Evolutionary conservation across 1,140 invertebrate genomes (phyloP).

Genomic region (Aethina tumida): DNA sequence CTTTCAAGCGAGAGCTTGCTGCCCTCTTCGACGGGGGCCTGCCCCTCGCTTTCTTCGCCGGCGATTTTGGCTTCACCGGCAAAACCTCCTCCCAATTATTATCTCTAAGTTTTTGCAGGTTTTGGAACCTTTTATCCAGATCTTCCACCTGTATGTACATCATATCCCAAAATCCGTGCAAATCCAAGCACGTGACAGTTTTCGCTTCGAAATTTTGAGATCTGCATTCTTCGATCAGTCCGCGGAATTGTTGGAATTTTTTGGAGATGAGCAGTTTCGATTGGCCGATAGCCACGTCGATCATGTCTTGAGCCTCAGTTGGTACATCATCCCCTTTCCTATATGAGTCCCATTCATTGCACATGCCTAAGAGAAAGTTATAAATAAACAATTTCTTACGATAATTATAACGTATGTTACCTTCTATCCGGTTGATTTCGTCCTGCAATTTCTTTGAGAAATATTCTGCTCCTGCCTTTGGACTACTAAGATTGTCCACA

Average conservation of each 20-base stretch:
- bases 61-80: slow-evolving; percentile 16
- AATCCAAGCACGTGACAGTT: slow-evolving; percentile 48
- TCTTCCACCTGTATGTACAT: slow-evolving; percentile 50
- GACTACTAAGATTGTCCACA: slow-evolving; percentile 12
- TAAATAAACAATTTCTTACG: not conserved
- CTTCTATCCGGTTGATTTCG: slow-evolving; percentile 39
- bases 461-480: slow-evolving; percentile 32
- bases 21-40: slow-evolving; percentile 9
- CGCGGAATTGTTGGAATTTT: slow-evolving; percentile 56
- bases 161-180: slow-evolving; percentile 73
- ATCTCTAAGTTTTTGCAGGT: slow-evolving; percentile 37
- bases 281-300: slow-evolving; percentile 57
- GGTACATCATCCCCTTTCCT: slow-evolving; percentile 22
- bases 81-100: slow-evolving; percentile 44
- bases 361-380: too few species aligned
- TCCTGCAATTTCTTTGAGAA: slow-evolving; percentile 41
- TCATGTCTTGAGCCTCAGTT: slow-evolving; percentile 45
- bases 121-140: slow-evolving; percentile 43
- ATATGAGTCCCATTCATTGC: slow-evolving; percentile 20
- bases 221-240: slow-evolving; percentile 54
- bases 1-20: slow-evolving; percentile 12
- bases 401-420: slow-evolving; percentile 39
- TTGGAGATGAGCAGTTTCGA: slow-evolving; percentile 54
- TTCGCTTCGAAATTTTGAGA: slow-evolving; percentile 39
- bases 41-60: slow-evolving; percentile 8